Base-by-base conservation (phyloP, 2,797 vertebrate species). In the Peromyscus nudipes region DNA sequence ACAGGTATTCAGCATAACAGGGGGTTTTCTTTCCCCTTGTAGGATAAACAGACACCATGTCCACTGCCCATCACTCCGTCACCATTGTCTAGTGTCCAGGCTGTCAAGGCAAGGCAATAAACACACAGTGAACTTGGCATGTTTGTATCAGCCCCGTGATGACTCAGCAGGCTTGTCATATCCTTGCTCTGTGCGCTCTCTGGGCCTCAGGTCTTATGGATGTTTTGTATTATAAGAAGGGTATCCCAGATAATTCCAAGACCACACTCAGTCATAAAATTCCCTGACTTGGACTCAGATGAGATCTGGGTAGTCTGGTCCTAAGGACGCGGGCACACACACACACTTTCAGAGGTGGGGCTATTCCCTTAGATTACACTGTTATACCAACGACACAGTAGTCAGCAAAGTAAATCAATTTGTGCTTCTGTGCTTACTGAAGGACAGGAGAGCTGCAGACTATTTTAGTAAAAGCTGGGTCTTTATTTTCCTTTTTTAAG, bases 401-500 rank as follows among this genome's bases (percentile, higher is more conserved):
- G 52, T 64, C 65, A 85, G 91, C 8, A 71, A 95, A 95, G 94
- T 57, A 19, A 93, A 89, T 76, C 87, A 81, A 62, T 93, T 97
- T 95, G 81, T 93, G 89, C 65, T 71, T 91, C 92, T 94, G 31
- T 83, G 86, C 73, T 96, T 90, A 89, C 31, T 93, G 83, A 89
- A 82, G 95, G 92, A 57, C 79, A 95, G 91, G 73, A 97, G 87
- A 96, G 81, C 73, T 95, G 94, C 12, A 77, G 86, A 67, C 31
- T 95, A 90, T 83, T 96, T 98, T 91, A 94, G 83, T 92, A 89
- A 97, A 97, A 96, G 76, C 62, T 92, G 49, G 62, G 52, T 96
- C 62, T 92, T 95, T 96, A 46, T 95, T 97, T 97, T 94, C 57
- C 67, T 81, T 90, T 93, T 95, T 98, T 97, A 96, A 97, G 94